Conservation (phyloP, 2,113 vertebrate species). For the human region GRCh38 chr15:93533501-93534000, state of each 20-base stretch:
- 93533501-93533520: neutral
- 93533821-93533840: neutral
- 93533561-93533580: neutral
- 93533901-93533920: neutral
- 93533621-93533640: neutral
- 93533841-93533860: neutral
- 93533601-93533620: neutral
- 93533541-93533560: conserved; percentile 5
- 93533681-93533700: neutral
- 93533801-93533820: neutral
- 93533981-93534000: neutral
- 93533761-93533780: neutral
- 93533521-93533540: neutral
- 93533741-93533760: neutral
- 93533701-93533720: neutral
- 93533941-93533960: neutral
- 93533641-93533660: neutral
- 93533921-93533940: neutral
- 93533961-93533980: neutral
- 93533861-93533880: neutral
- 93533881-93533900: neutral
- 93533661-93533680: neutral
- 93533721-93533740: neutral
- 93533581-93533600: neutral
- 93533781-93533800: neutral